Evolutionary conservation across 2,797 vertebrate species (phyloP), one percentile per base, ranked within the genome.

Genomic region (Ptychadena robeensis): DNA sequence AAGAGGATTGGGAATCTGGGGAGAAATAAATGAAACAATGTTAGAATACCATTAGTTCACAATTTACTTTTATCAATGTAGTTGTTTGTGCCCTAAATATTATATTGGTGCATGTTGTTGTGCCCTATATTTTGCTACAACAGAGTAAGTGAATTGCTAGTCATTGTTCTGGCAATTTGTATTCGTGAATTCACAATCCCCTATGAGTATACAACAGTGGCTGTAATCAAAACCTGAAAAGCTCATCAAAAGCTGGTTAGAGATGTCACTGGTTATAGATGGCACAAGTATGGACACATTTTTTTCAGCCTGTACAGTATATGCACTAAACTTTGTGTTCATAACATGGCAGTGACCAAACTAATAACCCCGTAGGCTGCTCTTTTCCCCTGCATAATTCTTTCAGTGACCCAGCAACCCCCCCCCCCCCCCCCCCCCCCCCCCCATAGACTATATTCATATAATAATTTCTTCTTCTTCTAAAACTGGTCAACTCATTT

Each of bases 1-100:
- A 9, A 99, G 91, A 28, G 98, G 98, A 90, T 99, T 99, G 72
- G 97, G 97, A 91, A 99, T 99, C 98, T 99, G 82, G 71, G 82
- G 88, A 59, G 73, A 1, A 65, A 61, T 79, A 79, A 6, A 30
- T 30, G 73, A 64, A 82, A 30, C 32, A 32, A 12, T 34, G 22
- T 66, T 32, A 67, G 27, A 18, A 28, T 22, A 32, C 38, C 15
- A 14, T 1, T 22, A 53, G 15, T 53, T 22, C 44, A 53, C 18
- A 53, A 53, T 53, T 53, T 22, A n/a, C 44, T 0, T 18, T 11
- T 15, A 6, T 53, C 18, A 53, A 22, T 53, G 44, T 18, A 53
- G 4, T 53, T 53, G n/a, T 22, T 22, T 18, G 9, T 48, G 0
- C 2, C 14, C 7, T 18, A 2, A 14, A 12, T 3, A 48, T 18